phyloP scores from a whole-genome alignment of 2,888 invertebrate genomes.

The Teleiodes luculella region DNA sequence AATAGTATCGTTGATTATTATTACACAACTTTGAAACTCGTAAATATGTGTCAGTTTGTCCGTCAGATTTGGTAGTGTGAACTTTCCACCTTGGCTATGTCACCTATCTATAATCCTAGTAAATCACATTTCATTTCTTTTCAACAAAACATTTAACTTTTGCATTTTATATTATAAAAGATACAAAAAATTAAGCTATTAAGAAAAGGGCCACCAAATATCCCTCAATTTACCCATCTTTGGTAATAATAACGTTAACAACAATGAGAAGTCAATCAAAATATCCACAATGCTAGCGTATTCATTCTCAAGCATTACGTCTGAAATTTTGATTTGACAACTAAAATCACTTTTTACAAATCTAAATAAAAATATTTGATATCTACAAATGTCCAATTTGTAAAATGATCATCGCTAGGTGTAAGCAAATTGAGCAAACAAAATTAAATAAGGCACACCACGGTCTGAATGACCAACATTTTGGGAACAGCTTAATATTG shows the following conservation, averaged over 20 bases:
- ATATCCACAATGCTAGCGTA: constrained; percentile 35
- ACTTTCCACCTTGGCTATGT: constrained; percentile 40
- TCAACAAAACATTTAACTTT: constrained; percentile 63
- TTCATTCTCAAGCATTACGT: constrained; percentile 16
- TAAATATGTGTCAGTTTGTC: constrained; percentile 22
- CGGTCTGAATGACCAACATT: constrained; percentile 56
- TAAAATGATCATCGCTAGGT: constrained; percentile 45
- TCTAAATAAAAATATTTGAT: constrained; percentile 16
- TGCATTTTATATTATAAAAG: constrained; percentile 70
- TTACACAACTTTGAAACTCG: constrained; percentile 37
- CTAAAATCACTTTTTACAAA: not conserved
- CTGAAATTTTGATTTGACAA: constrained; percentile 13
- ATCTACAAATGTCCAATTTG: constrained; percentile 15
- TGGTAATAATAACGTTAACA: constrained; percentile 74
- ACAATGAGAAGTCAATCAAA: constrained; percentile 55
- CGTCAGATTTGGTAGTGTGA: constrained; percentile 33
- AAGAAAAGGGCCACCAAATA: constrained; percentile 54
- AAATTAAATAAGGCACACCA: constrained; percentile 70
- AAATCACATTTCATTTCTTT: constrained; percentile 67
- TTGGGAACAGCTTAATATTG: constrained; percentile 24
- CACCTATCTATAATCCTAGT: constrained; percentile 61
- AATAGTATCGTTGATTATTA: constrained; percentile 26
- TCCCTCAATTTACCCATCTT: constrained; percentile 66
- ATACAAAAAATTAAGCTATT: constrained; percentile 72
- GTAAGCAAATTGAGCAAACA: constrained; percentile 62